These are phyloP conservation scores for Elaeidobius kamerunicus DNA, from an alignment of 2,888 invertebrate genomes.

Conservation along the genomic window DNA sequence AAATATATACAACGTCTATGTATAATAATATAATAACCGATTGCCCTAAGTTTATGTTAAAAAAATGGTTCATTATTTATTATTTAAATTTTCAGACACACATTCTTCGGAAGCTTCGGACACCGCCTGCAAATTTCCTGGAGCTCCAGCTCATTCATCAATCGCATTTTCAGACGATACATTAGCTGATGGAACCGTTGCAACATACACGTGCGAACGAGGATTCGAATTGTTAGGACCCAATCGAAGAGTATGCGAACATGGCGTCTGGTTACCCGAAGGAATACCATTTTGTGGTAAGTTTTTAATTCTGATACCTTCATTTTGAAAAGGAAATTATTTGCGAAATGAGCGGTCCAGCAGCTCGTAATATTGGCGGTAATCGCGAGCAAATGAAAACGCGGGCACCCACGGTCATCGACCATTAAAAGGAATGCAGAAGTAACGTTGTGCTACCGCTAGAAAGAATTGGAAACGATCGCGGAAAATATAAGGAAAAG, in stretches of 20 bases:
- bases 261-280: conserved; percentile 81
- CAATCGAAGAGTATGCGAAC: conserved; percentile 71
- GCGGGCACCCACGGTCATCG: conserved; percentile 35
- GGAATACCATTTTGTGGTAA: conserved; percentile 94
- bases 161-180: conserved; percentile 72
- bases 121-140: conserved; percentile 82
- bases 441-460: conserved; percentile 35
- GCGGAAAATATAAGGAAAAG: conserved; percentile 16
- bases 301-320: too few relatives aligned
- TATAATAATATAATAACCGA: too few relatives aligned
- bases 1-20: too few relatives aligned
- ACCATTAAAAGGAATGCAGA: conserved; percentile 38
- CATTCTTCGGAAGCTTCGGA: conserved; percentile 3
- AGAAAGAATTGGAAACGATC: conserved; percentile 26
- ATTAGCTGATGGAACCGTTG: conserved; percentile 62
- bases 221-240: conserved; percentile 92
- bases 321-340: background rate
- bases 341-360: background rate
- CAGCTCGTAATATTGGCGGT: background rate
- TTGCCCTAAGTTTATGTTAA: background rate
- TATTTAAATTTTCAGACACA: conserved; percentile 6
- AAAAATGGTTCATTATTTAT: background rate
- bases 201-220: conserved; percentile 81
- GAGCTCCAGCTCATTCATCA: conserved; percentile 83
- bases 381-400: conserved; percentile 17